These are phyloP conservation scores for Pluvialis apricaria DNA, from an alignment of 2,113 vertebrate species.

Conservation along the genomic window DNA sequence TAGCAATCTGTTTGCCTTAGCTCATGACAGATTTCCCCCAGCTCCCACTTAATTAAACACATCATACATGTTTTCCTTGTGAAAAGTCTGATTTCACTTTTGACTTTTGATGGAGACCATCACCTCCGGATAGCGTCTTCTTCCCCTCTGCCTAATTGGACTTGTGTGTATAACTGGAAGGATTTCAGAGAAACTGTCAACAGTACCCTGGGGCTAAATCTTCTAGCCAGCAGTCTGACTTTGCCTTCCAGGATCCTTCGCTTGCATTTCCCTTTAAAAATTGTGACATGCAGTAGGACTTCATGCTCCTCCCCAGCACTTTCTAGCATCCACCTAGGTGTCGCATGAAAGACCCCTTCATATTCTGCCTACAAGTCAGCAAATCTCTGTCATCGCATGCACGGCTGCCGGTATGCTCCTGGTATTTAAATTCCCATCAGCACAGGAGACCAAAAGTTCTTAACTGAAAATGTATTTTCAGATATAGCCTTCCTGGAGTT, in stretches of 20 bases:
- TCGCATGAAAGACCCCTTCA: background rate
- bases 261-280: background rate
- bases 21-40: constrained; percentile 29
- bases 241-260: constrained; percentile 25
- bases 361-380: background rate
- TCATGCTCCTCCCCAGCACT: background rate
- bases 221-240: constrained; percentile 6
- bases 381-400: background rate
- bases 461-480: background rate
- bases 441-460: background rate
- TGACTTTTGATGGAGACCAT: constrained; percentile 44
- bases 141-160: constrained; percentile 47
- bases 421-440: background rate
- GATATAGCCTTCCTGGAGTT: background rate
- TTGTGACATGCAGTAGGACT: background rate
- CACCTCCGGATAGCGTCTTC: background rate
- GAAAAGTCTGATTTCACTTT: constrained; percentile 8
- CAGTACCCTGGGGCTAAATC: constrained; percentile 45
- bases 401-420: background rate
- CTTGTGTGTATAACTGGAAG: background rate
- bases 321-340: background rate
- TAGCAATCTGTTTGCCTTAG: constrained; percentile 27
- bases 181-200: constrained; percentile 40
- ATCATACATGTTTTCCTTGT: background rate
- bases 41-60: constrained; percentile 52